Evolutionary conservation across 2,797 vertebrate species (phyloP), one percentile per base, ranked within the genome.

Genomic region (Nyctibius grandis): DNA sequence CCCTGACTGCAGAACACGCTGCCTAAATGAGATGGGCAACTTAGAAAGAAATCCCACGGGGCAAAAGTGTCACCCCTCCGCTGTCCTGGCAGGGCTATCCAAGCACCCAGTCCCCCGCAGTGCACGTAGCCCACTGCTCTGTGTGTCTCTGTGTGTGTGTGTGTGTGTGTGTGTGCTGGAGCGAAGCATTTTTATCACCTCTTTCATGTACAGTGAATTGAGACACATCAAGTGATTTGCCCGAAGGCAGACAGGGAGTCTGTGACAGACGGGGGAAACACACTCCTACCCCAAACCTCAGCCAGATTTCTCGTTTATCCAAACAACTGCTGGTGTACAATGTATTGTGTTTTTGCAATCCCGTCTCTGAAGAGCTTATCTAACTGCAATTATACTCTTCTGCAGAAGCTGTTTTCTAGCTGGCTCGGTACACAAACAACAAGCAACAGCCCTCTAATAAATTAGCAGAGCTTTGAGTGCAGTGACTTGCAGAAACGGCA

Each of bases 321-420:
- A 67, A 48, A 64, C 51, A 64, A 89, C 53, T 36, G 36, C 77
- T 80, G 36, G 53, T 60, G 67, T 88, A 85, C 54, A 26, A 47
- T 5, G 0, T 61, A 70, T 40, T 1, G 0, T 93, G 77, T 95
- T 94, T 94, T 90, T 96, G 80, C 89, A 90, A 69, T 79, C 80
- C 80, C 0, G 0, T 53, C 77, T 92, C 88, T 88, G 72, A 76
- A 92, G 89, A 76, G 85, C 68, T 96, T 94, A 93, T 93, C 93
- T 93, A 78, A 83, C 86, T 93, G 86, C 91, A 93, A 92, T 96
- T 96, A 96, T 73, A 81, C 95, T 93, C 93, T 97, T 95, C 76
- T 93, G 83, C 86, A 78, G 92, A 96, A 95, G 77, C 96, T 95
- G 91, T 93, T 95, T 93, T 94, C 84, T 96, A 93, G 90, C 84